phyloP scores from a whole-genome alignment of 2,888 invertebrate genomes.

The Lacanobia oleracea region DNA sequence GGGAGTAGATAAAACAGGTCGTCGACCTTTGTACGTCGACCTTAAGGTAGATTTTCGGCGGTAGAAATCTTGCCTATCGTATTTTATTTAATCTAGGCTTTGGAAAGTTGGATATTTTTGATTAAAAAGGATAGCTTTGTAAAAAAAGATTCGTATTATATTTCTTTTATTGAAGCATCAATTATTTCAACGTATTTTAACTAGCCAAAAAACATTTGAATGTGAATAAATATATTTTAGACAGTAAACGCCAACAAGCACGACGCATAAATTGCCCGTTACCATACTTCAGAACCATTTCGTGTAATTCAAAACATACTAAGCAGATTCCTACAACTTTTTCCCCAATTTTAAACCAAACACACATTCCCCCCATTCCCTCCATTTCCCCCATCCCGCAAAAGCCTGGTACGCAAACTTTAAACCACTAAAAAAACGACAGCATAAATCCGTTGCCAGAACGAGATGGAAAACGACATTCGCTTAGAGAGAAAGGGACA shows the following conservation, averaged over 20 bases:
- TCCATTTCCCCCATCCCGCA: constrained; percentile 10
- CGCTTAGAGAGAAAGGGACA: constrained; percentile 40
- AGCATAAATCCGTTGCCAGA: constrained; percentile 48
- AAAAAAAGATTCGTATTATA: neutral
- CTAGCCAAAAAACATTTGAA: too few relatives aligned
- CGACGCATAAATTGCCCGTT: neutral
- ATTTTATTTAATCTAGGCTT: neutral
- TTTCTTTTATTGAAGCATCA: neutral
- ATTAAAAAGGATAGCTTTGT: neutral
- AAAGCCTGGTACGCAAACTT: constrained; percentile 55
- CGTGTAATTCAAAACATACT: constrained; percentile 15
- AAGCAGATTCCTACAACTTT: constrained; percentile 18
- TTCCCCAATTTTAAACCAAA: constrained; percentile 33
- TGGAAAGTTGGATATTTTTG: neutral
- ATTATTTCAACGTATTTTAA: too few relatives aligned
- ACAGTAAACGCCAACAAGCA: neutral
- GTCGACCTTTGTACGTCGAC: neutral
- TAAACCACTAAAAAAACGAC: constrained; percentile 57
- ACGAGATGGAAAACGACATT: constrained; percentile 34
- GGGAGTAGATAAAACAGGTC: constrained; percentile 19
- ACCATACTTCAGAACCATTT: neutral
- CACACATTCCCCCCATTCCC: constrained; percentile 7
- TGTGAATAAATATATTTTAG: neutral
- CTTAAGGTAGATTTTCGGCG: neutral
- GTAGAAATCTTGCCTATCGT: neutral